phyloP scores from a whole-genome alignment of 2,113 vertebrate genomes.

The Heteronetta atricapilla region DNA sequence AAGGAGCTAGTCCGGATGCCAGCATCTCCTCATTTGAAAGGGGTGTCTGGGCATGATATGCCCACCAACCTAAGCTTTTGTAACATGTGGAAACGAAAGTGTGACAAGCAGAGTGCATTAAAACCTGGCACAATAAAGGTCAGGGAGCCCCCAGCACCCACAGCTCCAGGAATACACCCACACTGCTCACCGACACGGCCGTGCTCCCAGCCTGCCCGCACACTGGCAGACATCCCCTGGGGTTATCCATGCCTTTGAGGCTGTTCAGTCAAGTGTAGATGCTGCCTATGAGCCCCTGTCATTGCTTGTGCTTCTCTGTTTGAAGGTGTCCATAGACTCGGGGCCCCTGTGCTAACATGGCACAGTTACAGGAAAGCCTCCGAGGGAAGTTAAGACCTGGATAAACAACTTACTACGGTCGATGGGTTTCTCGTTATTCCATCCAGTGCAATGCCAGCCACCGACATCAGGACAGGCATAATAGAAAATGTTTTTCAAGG shows the following conservation, averaged over 20 bases:
- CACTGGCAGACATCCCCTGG: neutral
- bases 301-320: neutral
- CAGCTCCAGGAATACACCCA: neutral
- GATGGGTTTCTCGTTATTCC: neutral
- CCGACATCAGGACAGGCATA: neutral
- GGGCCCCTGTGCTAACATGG: neutral
- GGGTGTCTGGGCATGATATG: neutral
- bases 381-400: constrained; percentile 2
- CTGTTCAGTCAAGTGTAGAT: neutral
- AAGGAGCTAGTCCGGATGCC: neutral
- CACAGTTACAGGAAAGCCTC: neutral
- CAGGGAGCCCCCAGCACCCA: neutral
- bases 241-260: constrained; percentile 38
- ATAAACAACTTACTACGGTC: constrained; percentile 19
- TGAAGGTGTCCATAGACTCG: neutral
- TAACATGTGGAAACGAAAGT: too few species aligned
- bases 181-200: neutral
- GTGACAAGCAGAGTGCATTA: too few species aligned
- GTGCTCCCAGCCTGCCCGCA: neutral
- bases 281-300: neutral
- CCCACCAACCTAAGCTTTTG: too few species aligned
- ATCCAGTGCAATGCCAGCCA: neutral
- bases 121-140: neutral
- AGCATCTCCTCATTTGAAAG: neutral
- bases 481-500: neutral